Evolutionary conservation across 2,888 invertebrate genomes (phyloP).

Genomic region (Ypsolopha scabrella): DNA sequence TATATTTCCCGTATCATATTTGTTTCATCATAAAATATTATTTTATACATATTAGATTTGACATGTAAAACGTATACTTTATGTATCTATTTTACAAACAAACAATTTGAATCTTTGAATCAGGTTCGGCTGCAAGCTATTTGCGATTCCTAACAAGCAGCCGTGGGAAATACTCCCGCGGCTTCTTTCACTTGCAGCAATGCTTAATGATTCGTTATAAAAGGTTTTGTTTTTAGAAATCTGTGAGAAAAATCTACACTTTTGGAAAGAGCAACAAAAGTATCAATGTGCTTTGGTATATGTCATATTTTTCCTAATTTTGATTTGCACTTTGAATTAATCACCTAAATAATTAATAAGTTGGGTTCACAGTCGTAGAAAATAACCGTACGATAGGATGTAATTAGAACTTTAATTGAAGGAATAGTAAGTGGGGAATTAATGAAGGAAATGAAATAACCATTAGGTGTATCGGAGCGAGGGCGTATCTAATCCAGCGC

Average conservation of each 20-base stretch:
- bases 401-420: slow-evolving; percentile 4
- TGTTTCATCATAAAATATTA: too few species aligned
- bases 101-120: too few species aligned
- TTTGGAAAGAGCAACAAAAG: neutral
- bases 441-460: slow-evolving; percentile 23
- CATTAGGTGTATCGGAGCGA: slow-evolving; percentile 12
- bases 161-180: slow-evolving; percentile 46
- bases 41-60: too few species aligned
- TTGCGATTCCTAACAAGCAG: slow-evolving; percentile 20
- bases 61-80: too few species aligned
- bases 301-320: too few species aligned
- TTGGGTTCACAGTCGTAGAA: neutral
- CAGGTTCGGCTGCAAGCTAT: too few species aligned
- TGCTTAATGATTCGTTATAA: neutral
- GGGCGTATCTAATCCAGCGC: slow-evolving; percentile 4
- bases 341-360: neutral
- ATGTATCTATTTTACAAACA: too few species aligned
- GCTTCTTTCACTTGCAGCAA: slow-evolving; percentile 30
- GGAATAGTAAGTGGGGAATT: slow-evolving; percentile 11
- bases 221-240: slow-evolving; percentile 1
- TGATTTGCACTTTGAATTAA: too few species aligned
- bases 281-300: neutral
- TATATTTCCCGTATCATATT: too few species aligned
- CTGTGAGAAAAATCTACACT: neutral
- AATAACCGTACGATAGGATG: slow-evolving; percentile 3